phyloP scores from a whole-genome alignment of 2,113 vertebrate species.

The Halichoerus grypus region DNA sequence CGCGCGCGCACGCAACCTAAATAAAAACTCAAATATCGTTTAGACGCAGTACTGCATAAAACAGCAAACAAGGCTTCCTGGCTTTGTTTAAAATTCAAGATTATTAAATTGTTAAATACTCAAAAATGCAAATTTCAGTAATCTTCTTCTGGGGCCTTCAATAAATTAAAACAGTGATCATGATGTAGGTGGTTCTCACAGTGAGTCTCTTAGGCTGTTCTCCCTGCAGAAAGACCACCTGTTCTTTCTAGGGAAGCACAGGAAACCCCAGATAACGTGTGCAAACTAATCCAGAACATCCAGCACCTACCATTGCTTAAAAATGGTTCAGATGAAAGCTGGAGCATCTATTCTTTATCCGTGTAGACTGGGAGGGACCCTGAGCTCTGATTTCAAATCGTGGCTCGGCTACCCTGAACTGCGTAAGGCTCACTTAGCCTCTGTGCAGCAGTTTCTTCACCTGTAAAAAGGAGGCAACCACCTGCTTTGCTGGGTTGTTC shows the following conservation, averaged over 20 bases:
- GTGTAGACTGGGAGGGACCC: not conserved
- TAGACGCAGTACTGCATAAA: conserved; percentile 2
- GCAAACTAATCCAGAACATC: conserved; percentile 54
- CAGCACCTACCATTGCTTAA: not conserved
- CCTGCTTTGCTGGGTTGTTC: not conserved
- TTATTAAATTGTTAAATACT: not conserved
- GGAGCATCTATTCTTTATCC: not conserved
- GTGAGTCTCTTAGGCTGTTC: conserved; percentile 66
- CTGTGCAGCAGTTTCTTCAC: not conserved
- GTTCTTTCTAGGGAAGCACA: conserved; percentile 79
- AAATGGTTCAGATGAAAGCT: not conserved
- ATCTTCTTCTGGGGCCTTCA: conserved; percentile 48
- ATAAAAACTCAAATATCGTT: conserved; percentile 63
- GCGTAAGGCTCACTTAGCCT: not conserved
- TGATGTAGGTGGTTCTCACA: conserved; percentile 71
- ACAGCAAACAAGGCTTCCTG: not conserved
- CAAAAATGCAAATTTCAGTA: conserved; percentile 64
- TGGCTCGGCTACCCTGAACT: not conserved
- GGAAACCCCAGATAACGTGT: conserved; percentile 74
- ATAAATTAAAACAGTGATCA: conserved; percentile 58
- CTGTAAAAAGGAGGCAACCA: not conserved
- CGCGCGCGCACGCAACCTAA: not conserved
- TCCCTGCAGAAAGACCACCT: conserved; percentile 75
- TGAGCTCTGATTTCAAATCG: not conserved
- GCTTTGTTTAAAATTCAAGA: not conserved